Base-by-base conservation (phyloP, 2,797 vertebrate genomes). In the Pipistrellus pipistrellus region DNA sequence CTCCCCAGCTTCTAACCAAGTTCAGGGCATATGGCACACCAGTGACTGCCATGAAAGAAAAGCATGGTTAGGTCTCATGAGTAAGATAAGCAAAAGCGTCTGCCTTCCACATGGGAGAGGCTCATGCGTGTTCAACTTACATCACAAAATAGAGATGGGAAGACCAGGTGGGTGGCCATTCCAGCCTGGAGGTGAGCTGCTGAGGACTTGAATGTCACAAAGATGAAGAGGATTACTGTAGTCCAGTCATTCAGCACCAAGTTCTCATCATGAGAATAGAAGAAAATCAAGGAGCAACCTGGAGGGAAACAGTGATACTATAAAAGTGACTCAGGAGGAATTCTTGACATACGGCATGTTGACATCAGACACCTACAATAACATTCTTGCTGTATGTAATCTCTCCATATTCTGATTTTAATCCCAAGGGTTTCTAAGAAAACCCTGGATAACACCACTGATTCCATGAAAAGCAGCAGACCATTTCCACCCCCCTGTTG, bases 341-440 rank as follows among this genome's bases (percentile, higher is more conserved):
- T 90, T 44, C 64, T 4, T 44, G 64, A 64, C n/a, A 18, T 0
- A 13, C 0, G 30, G 41, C 32, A 17, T 62, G 41, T 27, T 48
- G 94, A 44, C 51, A 21, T 23, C 38, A 44, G 76, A 62, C 12
- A 41, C 4, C n/a, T n/a, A 35, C 44, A n/a, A 51, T 32, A 13
- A n/a, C 35, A 25, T 71, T 78, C 69, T 77, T 46, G 6, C 11
- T 46, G 46, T 0, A 1, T 6, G 30, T 66, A 20, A 76, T 68
- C 30, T 83, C 59, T 68, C 38, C 35, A 12, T 14, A 62, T 10
- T 72, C 68, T 44, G 57, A 88, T 88, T 92, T 86, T 84, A 73
- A 73, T 82, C 77, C 41, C 15, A 14, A 80, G 46, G 35, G 53
- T 77, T 92, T 93, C 94, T 92, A 95, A 88, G 86, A 90, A 95